Conservation (phyloP, 2,888 invertebrate species). For the Sympetrum striolatum region DNA sequence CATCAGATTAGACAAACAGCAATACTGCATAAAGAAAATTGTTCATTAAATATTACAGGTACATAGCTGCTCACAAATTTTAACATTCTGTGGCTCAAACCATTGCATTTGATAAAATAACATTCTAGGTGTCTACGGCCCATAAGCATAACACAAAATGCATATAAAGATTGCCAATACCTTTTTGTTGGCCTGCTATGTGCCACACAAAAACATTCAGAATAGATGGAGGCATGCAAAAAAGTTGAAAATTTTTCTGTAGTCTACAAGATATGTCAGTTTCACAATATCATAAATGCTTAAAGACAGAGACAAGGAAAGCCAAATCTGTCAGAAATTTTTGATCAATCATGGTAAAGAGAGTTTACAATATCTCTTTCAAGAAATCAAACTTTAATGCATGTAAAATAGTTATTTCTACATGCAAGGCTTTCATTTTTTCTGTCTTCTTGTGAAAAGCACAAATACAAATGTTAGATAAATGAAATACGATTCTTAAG, state of each 20-base stretch:
- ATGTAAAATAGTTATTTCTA: neutral
- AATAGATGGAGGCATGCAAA: constrained; percentile 73
- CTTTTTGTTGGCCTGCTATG: constrained; percentile 73
- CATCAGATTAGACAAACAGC: neutral
- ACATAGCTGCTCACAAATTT: neutral
- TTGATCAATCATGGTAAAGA: neutral
- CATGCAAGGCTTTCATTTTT: neutral
- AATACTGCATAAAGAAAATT: neutral
- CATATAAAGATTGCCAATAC: constrained; percentile 63
- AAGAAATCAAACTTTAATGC: neutral
- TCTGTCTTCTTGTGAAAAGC: neutral
- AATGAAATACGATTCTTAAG: neutral
- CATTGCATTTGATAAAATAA: constrained; percentile 30
- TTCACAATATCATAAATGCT: constrained; percentile 37
- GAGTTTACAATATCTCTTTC: too few species aligned
- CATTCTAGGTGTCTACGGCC: constrained; percentile 23
- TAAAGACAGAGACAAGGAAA: constrained; percentile 18
- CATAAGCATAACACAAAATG: constrained; percentile 54
- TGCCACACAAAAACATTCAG: constrained; percentile 77
- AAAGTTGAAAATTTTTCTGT: constrained; percentile 57
- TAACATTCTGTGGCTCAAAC: neutral
- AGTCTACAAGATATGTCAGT: constrained; percentile 39
- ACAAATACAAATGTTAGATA: constrained; percentile 6
- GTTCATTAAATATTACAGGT: neutral
- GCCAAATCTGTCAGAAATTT: constrained; percentile 26